Conservation (phyloP, 64 coral and sea anemone species). For the Porites australiensis region DNA sequence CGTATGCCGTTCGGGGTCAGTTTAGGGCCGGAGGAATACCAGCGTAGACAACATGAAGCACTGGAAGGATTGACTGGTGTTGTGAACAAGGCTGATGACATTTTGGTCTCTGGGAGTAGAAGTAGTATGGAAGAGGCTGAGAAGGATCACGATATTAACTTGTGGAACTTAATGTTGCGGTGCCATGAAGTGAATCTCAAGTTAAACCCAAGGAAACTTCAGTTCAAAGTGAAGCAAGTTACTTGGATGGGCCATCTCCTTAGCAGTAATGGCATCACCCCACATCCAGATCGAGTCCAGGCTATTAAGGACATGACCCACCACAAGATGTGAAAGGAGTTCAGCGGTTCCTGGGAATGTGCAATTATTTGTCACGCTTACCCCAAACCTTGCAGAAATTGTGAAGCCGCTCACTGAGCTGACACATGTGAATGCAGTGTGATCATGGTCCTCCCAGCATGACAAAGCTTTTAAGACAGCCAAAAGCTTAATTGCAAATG, state of each 20-base stretch:
- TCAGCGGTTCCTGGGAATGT: constrained; percentile 46
- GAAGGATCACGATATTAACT: constrained; percentile 56
- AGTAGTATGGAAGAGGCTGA: constrained; percentile 55
- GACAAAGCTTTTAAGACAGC: constrained; percentile 7
- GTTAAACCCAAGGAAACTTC: constrained; percentile 58
- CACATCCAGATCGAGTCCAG: constrained; percentile 56
- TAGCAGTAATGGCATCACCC: constrained; percentile 16
- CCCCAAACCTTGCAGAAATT: constrained; percentile 6
- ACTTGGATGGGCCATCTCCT: constrained; percentile 50
- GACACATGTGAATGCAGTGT: constrained; percentile 21
- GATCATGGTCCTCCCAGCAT: constrained; percentile 43
- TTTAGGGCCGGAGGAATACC: constrained; percentile 61
- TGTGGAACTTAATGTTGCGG: constrained; percentile 63
- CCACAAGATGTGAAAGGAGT: constrained; percentile 60
- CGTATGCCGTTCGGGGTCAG: constrained; percentile 55
- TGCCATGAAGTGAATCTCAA: constrained; percentile 55
- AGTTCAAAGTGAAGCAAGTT: constrained; percentile 62
- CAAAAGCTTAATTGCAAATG: constrained; percentile 14
- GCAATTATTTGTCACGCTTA: constrained; percentile 36
- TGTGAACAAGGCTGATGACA: constrained; percentile 72
- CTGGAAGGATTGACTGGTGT: constrained; percentile 42
- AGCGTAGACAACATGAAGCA: constrained; percentile 59
- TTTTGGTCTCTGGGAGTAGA: constrained; percentile 68
- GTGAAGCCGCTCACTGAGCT: constrained; percentile 29
- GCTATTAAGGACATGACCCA: constrained; percentile 54